A percentile compares a stretch with the other conserved stretches of the same genome.
Conservation (phyloP, 2,888 invertebrate genomes). For the Eristalinus aeneus region DNA sequence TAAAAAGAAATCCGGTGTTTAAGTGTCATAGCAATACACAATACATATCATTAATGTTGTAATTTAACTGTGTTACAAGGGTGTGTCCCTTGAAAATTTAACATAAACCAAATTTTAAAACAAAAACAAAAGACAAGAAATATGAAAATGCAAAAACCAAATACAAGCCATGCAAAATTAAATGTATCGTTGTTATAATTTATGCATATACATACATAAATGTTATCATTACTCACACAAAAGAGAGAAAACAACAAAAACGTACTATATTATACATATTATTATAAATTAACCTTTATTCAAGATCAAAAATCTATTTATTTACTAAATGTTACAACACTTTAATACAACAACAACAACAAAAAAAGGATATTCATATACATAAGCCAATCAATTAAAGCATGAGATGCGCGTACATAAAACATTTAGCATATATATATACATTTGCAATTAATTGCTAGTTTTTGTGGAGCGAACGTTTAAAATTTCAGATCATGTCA, state of each 20-base stretch:
- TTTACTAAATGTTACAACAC: conserved; percentile 44
- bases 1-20: conserved; percentile 74
- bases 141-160: conserved; percentile 46
- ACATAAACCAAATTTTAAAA: conserved; percentile 49
- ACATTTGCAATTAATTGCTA: conserved; percentile 44
- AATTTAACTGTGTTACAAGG: conserved; percentile 78
- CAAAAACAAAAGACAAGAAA: conserved; percentile 46
- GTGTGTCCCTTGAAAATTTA: conserved; percentile 69
- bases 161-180: conserved; percentile 40
- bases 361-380: conserved; percentile 39
- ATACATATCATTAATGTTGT: conserved; percentile 81
- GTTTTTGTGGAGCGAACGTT: conserved; percentile 6
- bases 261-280: conserved; percentile 4
- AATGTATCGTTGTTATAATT: conserved; percentile 73
- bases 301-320: conserved; percentile 56
- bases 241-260: conserved; percentile 1
- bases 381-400: conserved; percentile 53
- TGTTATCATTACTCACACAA: conserved; percentile 45
- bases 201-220: conserved; percentile 48
- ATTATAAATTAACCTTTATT: conserved; percentile 29
- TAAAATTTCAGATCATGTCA: neutral
- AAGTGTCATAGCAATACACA: conserved; percentile 80
- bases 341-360: conserved; percentile 16
- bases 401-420: conserved; percentile 58
- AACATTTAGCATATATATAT: neutral